These are phyloP conservation scores for Alethe diademata DNA, from an alignment of 2,113 vertebrate species.

Conservation along the genomic window DNA sequence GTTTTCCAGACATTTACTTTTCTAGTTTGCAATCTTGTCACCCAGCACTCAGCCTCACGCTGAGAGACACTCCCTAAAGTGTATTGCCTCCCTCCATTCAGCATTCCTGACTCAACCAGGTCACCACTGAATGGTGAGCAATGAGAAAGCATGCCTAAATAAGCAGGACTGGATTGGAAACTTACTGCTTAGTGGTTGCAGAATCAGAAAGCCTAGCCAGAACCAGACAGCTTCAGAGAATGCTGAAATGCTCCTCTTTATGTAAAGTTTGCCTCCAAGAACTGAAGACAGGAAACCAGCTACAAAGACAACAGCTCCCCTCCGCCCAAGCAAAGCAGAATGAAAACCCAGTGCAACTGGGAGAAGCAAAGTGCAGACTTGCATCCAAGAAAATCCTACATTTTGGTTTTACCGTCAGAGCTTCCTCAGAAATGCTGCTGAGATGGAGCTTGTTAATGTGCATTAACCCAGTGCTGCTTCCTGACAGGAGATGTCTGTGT, in stretches of 20 bases:
- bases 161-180: slow-evolving; percentile 57
- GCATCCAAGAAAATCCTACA: neutral
- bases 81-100: slow-evolving; percentile 31
- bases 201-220: slow-evolving; percentile 56
- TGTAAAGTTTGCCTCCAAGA: slow-evolving; percentile 40
- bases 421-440: slow-evolving; percentile 1
- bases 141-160: slow-evolving; percentile 55
- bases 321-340: slow-evolving; percentile 19
- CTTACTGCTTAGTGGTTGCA: slow-evolving; percentile 49
- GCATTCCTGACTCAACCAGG: slow-evolving; percentile 57
- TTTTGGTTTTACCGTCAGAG: neutral
- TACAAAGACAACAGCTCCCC: slow-evolving; percentile 26
- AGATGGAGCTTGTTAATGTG: slow-evolving; percentile 3
- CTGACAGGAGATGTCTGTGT: neutral
- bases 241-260: slow-evolving; percentile 36
- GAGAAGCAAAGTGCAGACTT: neutral
- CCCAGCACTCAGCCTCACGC: slow-evolving; percentile 19
- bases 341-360: neutral
- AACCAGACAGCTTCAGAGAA: slow-evolving; percentile 47
- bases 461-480: neutral
- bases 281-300: slow-evolving; percentile 52
- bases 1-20: slow-evolving; percentile 43
- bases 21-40: neutral
- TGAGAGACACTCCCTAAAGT: slow-evolving; percentile 54
- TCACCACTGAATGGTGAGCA: slow-evolving; percentile 21